Evolutionary conservation across 2,888 invertebrate species (phyloP).

Genomic region (Lampropteryx suffumata): DNA sequence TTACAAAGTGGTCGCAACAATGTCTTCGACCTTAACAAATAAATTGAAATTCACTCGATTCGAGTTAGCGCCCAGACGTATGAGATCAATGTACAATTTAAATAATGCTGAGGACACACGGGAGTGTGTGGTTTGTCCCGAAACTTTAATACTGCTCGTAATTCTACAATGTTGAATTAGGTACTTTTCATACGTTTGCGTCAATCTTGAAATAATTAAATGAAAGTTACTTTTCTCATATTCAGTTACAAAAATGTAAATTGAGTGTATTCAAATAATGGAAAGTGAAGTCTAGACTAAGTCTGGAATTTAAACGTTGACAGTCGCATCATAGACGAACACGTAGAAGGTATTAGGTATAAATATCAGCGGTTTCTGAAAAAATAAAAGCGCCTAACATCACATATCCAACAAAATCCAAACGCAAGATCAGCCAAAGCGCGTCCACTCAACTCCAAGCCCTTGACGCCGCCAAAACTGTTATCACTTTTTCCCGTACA

Average conservation of each 20-base stretch:
- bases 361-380: too few relatives aligned
- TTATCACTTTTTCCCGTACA: slow-evolving; percentile 73
- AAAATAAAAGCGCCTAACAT: too few relatives aligned
- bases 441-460: slow-evolving; percentile 51
- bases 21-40: slow-evolving; percentile 31
- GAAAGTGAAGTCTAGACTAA: too few relatives aligned
- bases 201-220: not conserved
- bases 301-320: too few relatives aligned
- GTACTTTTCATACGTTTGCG: too few relatives aligned
- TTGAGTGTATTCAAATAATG: too few relatives aligned
- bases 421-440: slow-evolving; percentile 46
- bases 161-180: too few relatives aligned
- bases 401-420: slow-evolving; percentile 39
- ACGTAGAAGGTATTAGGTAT: too few relatives aligned
- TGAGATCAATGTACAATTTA: slow-evolving; percentile 32
- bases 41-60: slow-evolving; percentile 40
- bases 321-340: too few relatives aligned
- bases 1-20: slow-evolving; percentile 15
- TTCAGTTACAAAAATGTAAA: not conserved
- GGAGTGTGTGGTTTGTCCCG: slow-evolving; percentile 21
- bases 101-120: slow-evolving; percentile 27
- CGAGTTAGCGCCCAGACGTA: slow-evolving; percentile 32
- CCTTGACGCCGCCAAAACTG: slow-evolving; percentile 71
- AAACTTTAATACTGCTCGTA: slow-evolving; percentile 22
- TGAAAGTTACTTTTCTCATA: not conserved